Conservation (phyloP, 1,140 invertebrate genomes). For the Drosophila mojavensis region DNA sequence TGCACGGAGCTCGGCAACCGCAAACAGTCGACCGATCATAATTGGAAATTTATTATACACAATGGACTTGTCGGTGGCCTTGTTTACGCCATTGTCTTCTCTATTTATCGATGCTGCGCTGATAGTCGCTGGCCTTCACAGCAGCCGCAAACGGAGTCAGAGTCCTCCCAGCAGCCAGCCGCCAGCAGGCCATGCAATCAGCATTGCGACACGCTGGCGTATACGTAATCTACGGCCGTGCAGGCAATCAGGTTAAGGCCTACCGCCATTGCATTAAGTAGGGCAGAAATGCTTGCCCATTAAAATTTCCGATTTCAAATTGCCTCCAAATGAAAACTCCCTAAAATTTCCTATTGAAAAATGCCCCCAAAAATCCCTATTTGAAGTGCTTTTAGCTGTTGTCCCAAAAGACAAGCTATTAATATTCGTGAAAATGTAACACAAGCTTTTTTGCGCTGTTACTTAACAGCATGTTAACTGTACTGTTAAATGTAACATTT, state of each 20-base stretch:
- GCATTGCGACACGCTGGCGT: constrained; percentile 12
- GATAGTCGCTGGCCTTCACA: constrained; percentile 19
- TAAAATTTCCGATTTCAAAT: background rate
- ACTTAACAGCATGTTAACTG: constrained; percentile 4
- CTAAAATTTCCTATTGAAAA: background rate
- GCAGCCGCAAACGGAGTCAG: constrained; percentile 7
- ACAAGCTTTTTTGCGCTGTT: background rate
- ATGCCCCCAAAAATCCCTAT: background rate
- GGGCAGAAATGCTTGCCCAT: background rate
- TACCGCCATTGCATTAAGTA: background rate
- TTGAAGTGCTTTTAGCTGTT: background rate
- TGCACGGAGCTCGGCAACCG: background rate
- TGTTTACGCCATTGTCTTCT: background rate
- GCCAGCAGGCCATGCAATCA: background rate
- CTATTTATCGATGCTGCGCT: constrained; percentile 1
- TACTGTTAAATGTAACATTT: background rate
- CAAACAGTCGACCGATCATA: constrained; percentile 57
- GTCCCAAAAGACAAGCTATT: constrained; percentile 4
- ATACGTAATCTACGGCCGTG: constrained; percentile 21
- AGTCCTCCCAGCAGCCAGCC: background rate
- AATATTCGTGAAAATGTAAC: background rate
- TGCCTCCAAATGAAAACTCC: no score
- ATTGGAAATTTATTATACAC: constrained; percentile 79
- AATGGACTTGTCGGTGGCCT: constrained; percentile 52
- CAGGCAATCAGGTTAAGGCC: background rate